Conservation (phyloP, 1,140 invertebrate species). For the Drosophila kurseongensis region DNA sequence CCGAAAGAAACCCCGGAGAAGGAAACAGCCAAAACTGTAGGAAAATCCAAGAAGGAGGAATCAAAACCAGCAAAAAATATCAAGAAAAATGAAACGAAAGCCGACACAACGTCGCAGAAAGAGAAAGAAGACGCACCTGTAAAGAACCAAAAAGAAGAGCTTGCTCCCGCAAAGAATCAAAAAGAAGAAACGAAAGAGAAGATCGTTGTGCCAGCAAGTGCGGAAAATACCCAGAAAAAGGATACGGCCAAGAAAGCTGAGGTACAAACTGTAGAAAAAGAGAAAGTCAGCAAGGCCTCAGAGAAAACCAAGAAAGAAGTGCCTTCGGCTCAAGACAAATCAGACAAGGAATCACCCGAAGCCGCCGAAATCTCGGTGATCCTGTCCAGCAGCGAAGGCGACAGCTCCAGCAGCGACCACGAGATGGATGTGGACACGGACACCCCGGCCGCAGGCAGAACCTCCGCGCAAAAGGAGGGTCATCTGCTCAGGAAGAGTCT, state of each 20-base stretch:
- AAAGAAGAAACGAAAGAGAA: not conserved
- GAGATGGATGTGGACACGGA: conserved; percentile 61
- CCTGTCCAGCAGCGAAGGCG: conserved; percentile 51
- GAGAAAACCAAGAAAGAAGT: not conserved
- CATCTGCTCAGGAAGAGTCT: not conserved
- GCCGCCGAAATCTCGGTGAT: conserved; percentile 31
- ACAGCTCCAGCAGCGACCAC: conserved; percentile 40
- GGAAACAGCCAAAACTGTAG: not conserved
- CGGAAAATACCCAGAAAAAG: not conserved
- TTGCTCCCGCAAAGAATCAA: not conserved
- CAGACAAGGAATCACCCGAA: not conserved
- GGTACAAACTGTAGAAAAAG: no score
- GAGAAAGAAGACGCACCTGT: not conserved
- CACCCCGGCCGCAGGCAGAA: conserved; percentile 10
- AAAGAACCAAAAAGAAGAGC: not conserved
- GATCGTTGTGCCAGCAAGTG: not conserved
- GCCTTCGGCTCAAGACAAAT: not conserved
- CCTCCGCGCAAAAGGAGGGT: not conserved
- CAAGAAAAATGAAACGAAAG: not conserved
- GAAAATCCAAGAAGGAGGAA: not conserved
- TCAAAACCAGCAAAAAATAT: not conserved
- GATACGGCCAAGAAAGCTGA: not conserved
- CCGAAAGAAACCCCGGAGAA: not conserved
- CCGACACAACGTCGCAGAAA: not conserved
- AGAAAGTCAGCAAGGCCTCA: not conserved